Base-by-base conservation (phyloP, 2,888 invertebrate genomes). In the Lysandra bellargus region DNA sequence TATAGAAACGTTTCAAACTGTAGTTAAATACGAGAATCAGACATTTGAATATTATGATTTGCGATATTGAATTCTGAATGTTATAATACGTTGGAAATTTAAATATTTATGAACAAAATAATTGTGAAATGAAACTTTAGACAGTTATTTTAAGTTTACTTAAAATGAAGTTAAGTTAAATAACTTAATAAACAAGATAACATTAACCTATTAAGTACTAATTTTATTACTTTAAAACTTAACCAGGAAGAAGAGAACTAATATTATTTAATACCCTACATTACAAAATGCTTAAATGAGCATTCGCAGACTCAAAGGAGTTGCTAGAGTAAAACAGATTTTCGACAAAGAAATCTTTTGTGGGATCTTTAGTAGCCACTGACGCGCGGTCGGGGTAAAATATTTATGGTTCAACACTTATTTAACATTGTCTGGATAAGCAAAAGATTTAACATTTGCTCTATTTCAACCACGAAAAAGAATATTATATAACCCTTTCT, bases 321-420 rank as follows among this genome's bases (percentile, higher is more conserved):
- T 76, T 17, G 57, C 57, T 53, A 33, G 33, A 30, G 57, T 76
- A 57, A 76, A 76, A 76, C 76, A 76, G 57, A 76, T 76, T 57
- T 76, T 53, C 57, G 76, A 75, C 75, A 44, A 76, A 57, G 76
- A 76, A 76, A 53, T 76, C 76, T 76, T 76, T 76, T 76, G 76
- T 76, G 76, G 30, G n/a, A 76, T 76, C 53, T 76, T 76, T 76
- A 57, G 17, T 76, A 14, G 53, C 14, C 49, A 33, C 76, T 57
- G 76, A 76, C 76, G 76, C 76, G 49, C n/a, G 53, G 76, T 53
- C 76, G 2, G 57, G 12, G 23, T 6, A 30, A 76, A 76, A 76
- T 76, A 57, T 74, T 73, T 76, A 76, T 44, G 76, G 76, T 76
- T 33, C 76, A 76, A 76, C 53, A 76, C 30, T 57, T 76, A 53